Conservation (phyloP, 2,113 vertebrate genomes). For the Corvus hawaiiensis region DNA sequence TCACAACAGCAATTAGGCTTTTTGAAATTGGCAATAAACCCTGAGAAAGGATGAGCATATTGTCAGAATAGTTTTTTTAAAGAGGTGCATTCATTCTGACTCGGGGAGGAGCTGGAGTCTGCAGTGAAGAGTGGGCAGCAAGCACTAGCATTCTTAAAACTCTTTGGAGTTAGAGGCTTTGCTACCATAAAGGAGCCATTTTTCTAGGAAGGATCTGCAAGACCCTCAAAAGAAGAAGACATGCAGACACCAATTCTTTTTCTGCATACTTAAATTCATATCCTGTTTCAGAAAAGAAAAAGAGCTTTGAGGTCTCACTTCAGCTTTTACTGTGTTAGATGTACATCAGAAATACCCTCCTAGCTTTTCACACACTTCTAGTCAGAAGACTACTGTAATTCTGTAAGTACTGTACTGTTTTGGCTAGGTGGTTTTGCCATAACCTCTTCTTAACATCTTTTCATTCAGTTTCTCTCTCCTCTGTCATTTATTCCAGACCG, state of each 20-base stretch:
- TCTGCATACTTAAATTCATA: not conserved
- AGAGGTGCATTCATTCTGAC: not conserved
- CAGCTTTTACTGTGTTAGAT: slow-evolving; percentile 12
- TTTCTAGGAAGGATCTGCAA: not conserved
- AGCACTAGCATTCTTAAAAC: not conserved
- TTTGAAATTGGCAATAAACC: not conserved
- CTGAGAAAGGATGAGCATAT: not conserved
- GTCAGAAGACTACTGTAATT: not conserved
- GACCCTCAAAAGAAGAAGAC: not conserved
- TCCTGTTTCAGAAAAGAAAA: not conserved
- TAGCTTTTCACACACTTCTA: not conserved
- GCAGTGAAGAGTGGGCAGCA: not conserved
- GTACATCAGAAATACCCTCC: not conserved
- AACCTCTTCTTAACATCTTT: not conserved
- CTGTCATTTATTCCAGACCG: not conserved
- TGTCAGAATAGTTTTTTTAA: not conserved
- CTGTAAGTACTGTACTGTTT: not conserved
- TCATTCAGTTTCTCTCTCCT: not conserved
- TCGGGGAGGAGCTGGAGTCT: not conserved
- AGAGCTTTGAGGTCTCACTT: not conserved
- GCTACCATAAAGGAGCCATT: not conserved
- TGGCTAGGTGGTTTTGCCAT: not conserved
- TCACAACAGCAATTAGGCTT: not conserved
- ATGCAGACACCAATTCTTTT: not conserved
- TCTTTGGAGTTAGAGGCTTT: not conserved